Evolutionary conservation across 2,888 invertebrate genomes (phyloP), one percentile per base, ranked within the genome.

Genomic region (Synanthedon andrenaeformis): DNA sequence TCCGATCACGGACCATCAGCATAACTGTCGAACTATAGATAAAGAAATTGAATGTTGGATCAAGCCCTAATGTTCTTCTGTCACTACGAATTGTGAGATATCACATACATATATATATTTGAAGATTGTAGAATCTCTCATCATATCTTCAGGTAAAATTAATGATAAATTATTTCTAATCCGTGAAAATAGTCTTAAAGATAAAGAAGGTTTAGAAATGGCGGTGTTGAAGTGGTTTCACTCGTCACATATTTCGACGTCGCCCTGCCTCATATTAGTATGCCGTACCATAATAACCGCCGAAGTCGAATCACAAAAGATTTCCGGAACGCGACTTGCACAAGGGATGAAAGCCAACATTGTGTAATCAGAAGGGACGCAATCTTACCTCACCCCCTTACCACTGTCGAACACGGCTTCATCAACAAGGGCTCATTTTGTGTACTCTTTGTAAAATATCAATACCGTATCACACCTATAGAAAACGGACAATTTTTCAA

Each of bases 331-430:
- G 80, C 82, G 84, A 81, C 84, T 84, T 79, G 82, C 82, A 83
- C 84, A 82, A 82, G 82, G 83, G 82, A 85, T 83, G 84, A 85
- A 84, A 84, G 83, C 79, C 83, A 78, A 84, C 85, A 83, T 83
- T 84, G 83, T 85, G 86, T 87, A 87, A 87, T 87, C 86, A 87
- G 81, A 81, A 86, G 84, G 86, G 86, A 83, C 85, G 82, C 83
- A 85, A 85, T 85, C 83, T 82, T 74, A 74, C 80, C 80, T 78
- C 79, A 70, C 74, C 79, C 76, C 74, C 69, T 71, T 35, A 35
- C 35, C 70, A 59, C 72, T 72, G 77, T 78, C 78, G 82, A 84
- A 85, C 82, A 82, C 76, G 76, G 82, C 82, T 82, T 86, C 83
- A 85, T 85, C 85, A 86, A 81, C 82, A 79, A 79, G 76, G 76